These are phyloP conservation scores for Micromys minutus DNA, from an alignment of 2,113 vertebrate species.

Conservation along the genomic window DNA sequence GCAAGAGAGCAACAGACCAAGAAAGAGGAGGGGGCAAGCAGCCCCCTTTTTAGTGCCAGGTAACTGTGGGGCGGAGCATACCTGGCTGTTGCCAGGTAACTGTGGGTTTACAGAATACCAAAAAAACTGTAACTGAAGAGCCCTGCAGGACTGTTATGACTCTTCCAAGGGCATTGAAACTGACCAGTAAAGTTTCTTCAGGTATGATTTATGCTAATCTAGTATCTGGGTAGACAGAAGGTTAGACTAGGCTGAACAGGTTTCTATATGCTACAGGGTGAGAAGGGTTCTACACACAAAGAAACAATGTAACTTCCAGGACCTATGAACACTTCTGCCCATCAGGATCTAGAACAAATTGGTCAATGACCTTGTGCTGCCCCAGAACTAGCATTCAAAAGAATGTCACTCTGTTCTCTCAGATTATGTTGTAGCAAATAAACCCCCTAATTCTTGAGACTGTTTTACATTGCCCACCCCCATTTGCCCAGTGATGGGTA, in stretches of 20 bases:
- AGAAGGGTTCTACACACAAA: background rate
- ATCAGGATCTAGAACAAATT: background rate
- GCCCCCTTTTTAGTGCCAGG: too few relatives aligned
- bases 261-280: background rate
- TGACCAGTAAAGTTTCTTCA: background rate
- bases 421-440: background rate
- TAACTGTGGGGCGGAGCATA: too few relatives aligned
- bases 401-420: background rate
- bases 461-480: background rate
- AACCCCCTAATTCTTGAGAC: background rate
- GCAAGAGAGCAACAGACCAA: too few relatives aligned
- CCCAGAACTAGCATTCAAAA: background rate
- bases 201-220: background rate
- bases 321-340: background rate
- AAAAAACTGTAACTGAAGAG: background rate
- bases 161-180: background rate
- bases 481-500: background rate
- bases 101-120: too few relatives aligned
- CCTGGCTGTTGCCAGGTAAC: too few relatives aligned
- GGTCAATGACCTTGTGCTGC: background rate
- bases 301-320: background rate
- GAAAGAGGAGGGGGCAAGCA: too few relatives aligned
- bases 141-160: fast-evolving
- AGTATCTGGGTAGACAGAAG: background rate
- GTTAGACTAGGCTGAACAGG: background rate